Evolutionary conservation across 2,888 invertebrate genomes (phyloP), one percentile per base, ranked within the genome.

Genomic region (Sarcophaga caerulescens): DNA sequence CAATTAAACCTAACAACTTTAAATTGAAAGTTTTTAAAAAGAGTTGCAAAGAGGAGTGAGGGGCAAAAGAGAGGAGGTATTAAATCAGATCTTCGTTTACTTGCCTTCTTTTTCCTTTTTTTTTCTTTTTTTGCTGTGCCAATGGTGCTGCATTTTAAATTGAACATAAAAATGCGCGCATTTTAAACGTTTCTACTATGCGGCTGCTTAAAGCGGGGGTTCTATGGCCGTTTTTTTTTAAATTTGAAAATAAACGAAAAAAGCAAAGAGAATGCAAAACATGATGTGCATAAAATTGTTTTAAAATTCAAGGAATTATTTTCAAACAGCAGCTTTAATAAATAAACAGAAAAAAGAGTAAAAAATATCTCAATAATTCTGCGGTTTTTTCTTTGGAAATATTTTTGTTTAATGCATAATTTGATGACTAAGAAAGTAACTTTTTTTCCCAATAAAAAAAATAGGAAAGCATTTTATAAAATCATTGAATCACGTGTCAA

Each of bases 81-180:
- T 12, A 65, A 79, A 79, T 79, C 65, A 79, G 63, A 71, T 65
- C 11, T 59, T 66, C 23, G 35, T 35, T 35, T 35, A 35, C 35
- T 35, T 35, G 35, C 2, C 10, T 65, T 35, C 10, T 8, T 59
- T 52, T 10, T 12, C 8, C 8, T 35, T 35, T 35, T 17, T 65
- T 57, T 23, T 62, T 60, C 47, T 69, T 23, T 60, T 79, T 81
- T 77, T 74, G 59, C 47, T 77, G 73, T 62, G 63, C 66, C 59
- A 80, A 73, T 66, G 75, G 74, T 78, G 85, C 65, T 78, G 85
- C 81, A 81, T 81, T 78, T 81, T 85, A 75, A 81, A 85, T 79
- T 78, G 75, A 85, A 85, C 74, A 81, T 81, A 81, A 85, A 81
- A 35, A 35, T 35, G 35, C 35, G 35, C 25, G 44, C 14, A 63